Conservation (phyloP, 2,797 vertebrate species). For the Chiloscyllium punctatum region DNA sequence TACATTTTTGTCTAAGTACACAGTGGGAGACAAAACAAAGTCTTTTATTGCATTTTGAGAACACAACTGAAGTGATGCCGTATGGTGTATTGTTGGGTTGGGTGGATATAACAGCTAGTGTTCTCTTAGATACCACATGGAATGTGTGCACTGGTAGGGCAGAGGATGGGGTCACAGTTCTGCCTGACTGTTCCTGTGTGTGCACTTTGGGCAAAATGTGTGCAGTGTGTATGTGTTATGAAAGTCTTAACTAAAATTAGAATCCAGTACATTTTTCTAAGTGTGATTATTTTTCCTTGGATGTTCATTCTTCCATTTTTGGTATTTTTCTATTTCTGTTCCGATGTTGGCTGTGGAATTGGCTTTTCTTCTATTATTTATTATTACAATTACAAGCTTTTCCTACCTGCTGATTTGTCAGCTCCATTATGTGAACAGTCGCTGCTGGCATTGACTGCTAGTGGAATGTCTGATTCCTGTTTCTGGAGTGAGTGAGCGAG, state of each 20-base stretch:
- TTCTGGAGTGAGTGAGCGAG: background rate
- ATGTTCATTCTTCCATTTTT: constrained; percentile 11
- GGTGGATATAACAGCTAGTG: background rate
- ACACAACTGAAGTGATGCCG: background rate
- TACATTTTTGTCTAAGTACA: no score
- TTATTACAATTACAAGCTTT: background rate
- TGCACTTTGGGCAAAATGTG: background rate
- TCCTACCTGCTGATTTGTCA: background rate
- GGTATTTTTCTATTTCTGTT: background rate
- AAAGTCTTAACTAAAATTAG: background rate
- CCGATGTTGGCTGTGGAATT: background rate
- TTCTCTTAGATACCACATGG: background rate
- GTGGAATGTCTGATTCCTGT: background rate
- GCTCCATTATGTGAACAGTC: background rate
- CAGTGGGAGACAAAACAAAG: background rate
- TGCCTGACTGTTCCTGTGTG: background rate
- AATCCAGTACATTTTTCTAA: background rate
- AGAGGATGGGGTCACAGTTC: background rate
- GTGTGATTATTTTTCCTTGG: background rate
- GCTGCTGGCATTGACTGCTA: background rate
- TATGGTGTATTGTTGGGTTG: background rate
- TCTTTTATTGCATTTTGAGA: background rate
- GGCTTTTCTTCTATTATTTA: background rate
- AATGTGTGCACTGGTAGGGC: background rate
- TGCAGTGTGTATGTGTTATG: background rate